Conservation (phyloP, 2,888 invertebrate genomes). For the Temnothorax unifasciatus region DNA sequence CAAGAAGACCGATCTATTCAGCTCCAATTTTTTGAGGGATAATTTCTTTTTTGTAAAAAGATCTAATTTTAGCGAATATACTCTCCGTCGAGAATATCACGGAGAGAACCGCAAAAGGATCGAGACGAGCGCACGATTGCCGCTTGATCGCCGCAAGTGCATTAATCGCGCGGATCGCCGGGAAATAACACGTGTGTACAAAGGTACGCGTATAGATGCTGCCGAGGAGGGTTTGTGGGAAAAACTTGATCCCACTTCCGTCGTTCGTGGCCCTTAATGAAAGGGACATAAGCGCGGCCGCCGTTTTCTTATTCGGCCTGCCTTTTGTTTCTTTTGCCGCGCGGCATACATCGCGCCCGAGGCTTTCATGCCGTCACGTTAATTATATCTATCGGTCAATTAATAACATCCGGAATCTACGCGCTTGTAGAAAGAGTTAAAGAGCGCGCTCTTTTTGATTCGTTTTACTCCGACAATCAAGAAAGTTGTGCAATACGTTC, state of each 20-base stretch:
- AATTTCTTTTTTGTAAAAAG: neutral
- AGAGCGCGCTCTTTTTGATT: neutral
- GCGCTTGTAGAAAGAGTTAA: neutral
- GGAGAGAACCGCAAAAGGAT: conserved; percentile 22
- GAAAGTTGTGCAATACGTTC: neutral
- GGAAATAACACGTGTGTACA: conserved; percentile 30
- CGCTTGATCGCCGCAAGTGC: conserved; percentile 11
- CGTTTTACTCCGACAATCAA: neutral
- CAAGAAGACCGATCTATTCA: neutral
- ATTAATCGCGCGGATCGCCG: conserved; percentile 26
- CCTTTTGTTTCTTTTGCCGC: conserved; percentile 3
- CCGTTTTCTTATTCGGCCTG: conserved; percentile 10
- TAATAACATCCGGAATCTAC: conserved; percentile 69
- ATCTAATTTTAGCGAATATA: conserved; percentile 2
- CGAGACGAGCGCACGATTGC: conserved; percentile 1
- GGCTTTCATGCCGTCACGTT: conserved; percentile 25
- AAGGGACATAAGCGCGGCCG: conserved; percentile 22
- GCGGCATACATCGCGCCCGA: neutral
- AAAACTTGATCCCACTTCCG: conserved; percentile 73
- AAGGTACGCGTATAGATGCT: conserved; percentile 54
- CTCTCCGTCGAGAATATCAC: neutral
- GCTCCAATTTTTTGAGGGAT: neutral
- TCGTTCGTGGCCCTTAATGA: conserved; percentile 53
- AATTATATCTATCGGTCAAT: conserved; percentile 59
- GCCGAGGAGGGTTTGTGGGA: conserved; percentile 54